Evolutionary conservation across 1,140 invertebrate species (phyloP).

Genomic region (Penaeus japonicus): DNA sequence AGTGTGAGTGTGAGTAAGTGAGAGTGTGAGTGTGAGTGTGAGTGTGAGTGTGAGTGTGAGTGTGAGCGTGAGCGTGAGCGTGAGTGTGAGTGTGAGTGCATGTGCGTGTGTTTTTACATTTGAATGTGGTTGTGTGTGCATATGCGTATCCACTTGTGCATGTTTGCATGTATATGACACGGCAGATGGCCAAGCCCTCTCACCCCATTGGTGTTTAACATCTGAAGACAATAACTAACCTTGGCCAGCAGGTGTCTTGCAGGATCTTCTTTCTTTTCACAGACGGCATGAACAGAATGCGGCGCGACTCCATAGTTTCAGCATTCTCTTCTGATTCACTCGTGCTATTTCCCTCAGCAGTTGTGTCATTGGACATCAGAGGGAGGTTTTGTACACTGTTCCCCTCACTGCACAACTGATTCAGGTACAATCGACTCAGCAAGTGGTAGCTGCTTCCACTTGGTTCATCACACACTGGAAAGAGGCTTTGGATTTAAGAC

Average conservation of each 20-base stretch:
- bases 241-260: conserved; percentile 24
- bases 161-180: background rate
- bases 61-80: no score
- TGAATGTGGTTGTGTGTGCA: no score
- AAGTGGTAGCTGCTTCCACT: conserved; percentile 34
- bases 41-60: no score
- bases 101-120: no score
- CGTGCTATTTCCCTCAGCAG: background rate
- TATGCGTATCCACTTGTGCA: no score
- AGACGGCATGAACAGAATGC: conserved; percentile 40
- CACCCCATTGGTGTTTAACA: background rate
- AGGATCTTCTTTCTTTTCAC: conserved; percentile 30
- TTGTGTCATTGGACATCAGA: background rate
- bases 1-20: no score
- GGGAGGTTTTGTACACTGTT: background rate
- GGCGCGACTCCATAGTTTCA: background rate
- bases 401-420: conserved; percentile 10
- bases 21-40: no score
- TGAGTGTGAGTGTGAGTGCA: no score
- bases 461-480: conserved; percentile 29
- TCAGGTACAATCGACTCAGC: conserved; percentile 13
- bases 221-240: conserved; percentile 27
- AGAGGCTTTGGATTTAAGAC: no score
- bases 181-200: background rate
- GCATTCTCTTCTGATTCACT: conserved; percentile 20